A percentile compares a stretch with the other conserved stretches of the same genome.
phyloP scores from a whole-genome alignment of 2,888 invertebrate genomes.

The Ypsolopha scabrella region DNA sequence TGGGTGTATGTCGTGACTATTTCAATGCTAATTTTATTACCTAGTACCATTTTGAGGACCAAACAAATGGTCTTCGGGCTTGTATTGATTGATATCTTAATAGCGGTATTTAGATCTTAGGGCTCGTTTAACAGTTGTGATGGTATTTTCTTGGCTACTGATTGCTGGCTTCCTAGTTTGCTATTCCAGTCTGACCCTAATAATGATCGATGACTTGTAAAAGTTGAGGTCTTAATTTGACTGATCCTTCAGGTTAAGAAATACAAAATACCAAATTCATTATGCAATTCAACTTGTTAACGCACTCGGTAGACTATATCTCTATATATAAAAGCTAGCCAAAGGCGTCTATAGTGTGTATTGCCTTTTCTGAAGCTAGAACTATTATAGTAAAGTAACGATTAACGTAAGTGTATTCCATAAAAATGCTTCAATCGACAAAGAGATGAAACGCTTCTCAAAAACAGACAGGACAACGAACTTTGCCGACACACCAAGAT shows the following conservation, averaged over 20 bases:
- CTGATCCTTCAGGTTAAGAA: no score
- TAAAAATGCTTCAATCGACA: background rate
- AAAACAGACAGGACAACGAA: background rate
- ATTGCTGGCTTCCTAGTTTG: background rate
- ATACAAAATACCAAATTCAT: no score
- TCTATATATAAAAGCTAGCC: no score
- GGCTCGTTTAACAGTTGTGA: background rate
- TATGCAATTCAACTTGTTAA: no score
- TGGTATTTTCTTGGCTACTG: background rate
- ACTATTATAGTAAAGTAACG: background rate
- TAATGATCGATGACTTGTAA: background rate
- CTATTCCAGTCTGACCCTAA: background rate
- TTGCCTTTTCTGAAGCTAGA: no score
- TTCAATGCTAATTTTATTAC: conserved; percentile 55
- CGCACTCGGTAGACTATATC: no score
- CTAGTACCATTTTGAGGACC: conserved; percentile 26
- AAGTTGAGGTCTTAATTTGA: no score
- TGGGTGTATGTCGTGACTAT: conserved; percentile 30
- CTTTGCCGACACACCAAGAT: no score
- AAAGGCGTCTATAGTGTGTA: no score
- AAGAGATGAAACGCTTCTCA: background rate
- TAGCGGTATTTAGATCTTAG: conserved; percentile 23
- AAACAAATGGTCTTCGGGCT: conserved; percentile 21
- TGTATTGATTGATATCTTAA: conserved; percentile 60
- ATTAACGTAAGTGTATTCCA: background rate